Conservation (phyloP, 1,140 invertebrate species). For the Neuroterus valhalla region DNA sequence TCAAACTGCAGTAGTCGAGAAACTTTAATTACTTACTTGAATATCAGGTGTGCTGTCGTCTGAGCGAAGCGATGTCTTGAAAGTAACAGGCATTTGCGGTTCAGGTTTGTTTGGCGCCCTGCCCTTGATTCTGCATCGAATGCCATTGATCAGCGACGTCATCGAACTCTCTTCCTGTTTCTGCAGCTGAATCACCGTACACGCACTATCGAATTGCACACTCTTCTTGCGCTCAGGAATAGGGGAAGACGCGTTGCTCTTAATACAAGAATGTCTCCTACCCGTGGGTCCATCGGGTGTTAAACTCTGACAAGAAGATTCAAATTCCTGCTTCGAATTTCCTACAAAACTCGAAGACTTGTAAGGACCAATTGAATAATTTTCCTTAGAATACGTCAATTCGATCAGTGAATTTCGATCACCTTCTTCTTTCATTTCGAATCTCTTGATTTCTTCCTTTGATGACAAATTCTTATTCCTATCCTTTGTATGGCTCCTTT, state of each 20-base stretch:
- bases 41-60: constrained; percentile 35
- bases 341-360: neutral
- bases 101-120: constrained; percentile 49
- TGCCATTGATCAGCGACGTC: constrained; percentile 42
- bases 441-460: neutral
- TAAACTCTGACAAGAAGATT: neutral
- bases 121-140: constrained; percentile 39
- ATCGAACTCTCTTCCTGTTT: constrained; percentile 33
- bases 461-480: constrained; percentile 3
- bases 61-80: constrained; percentile 33
- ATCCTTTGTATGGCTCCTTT: constrained; percentile 16
- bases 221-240: constrained; percentile 57
- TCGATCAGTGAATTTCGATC: neutral
- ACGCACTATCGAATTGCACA: constrained; percentile 65
- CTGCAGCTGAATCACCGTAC: constrained; percentile 50
- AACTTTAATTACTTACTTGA: constrained; percentile 44
- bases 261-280: constrained; percentile 50
- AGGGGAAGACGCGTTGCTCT: constrained; percentile 44
- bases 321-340: constrained; percentile 1
- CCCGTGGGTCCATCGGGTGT: neutral
- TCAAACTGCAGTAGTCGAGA: too few relatives aligned
- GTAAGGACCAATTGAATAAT: neutral
- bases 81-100: constrained; percentile 29
- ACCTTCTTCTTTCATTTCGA: neutral
- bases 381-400: neutral